Percentiles rank a stretch among this genome's conserved stretches.
Evolutionary conservation across 64 coral and sea anemone species (phyloP).

Genomic region (Porites lutea): DNA sequence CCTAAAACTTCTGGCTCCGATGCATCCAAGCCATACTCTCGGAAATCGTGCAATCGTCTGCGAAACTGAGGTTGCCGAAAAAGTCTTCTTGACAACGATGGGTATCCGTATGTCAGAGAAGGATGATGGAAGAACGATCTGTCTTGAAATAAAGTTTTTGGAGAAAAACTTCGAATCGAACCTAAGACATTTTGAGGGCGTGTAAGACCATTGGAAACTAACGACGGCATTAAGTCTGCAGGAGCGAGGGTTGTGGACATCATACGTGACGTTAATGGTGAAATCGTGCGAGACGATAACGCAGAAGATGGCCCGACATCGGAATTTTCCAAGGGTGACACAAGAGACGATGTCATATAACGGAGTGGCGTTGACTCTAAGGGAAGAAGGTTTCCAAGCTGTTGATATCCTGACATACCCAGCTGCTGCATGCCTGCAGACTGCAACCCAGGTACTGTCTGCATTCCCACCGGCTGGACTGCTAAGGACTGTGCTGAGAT

Average conservation of each 20-base stretch:
- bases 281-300: neutral
- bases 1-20: slow-evolving; percentile 44
- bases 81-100: slow-evolving; percentile 42
- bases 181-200: slow-evolving; percentile 27
- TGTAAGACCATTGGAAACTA: neutral
- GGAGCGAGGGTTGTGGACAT: slow-evolving; percentile 26
- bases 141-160: slow-evolving; percentile 18
- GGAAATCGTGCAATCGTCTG: slow-evolving; percentile 50
- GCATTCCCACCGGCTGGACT: neutral
- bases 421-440: neutral
- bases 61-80: slow-evolving; percentile 67
- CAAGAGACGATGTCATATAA: slow-evolving; percentile 28
- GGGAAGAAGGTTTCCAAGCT: slow-evolving; percentile 18
- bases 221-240: slow-evolving; percentile 21
- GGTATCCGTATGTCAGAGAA: slow-evolving; percentile 7
- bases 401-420: neutral
- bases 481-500: neutral
- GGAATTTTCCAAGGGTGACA: neutral
- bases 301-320: neutral
- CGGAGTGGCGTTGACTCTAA: slow-evolving; percentile 7
- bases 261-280: neutral
- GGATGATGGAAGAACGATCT: slow-evolving; percentile 45
- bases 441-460: neutral
- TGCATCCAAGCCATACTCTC: neutral
- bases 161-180: slow-evolving; percentile 14